Conservation (phyloP, 2,888 invertebrate species). For the Saturnia pavonia region DNA sequence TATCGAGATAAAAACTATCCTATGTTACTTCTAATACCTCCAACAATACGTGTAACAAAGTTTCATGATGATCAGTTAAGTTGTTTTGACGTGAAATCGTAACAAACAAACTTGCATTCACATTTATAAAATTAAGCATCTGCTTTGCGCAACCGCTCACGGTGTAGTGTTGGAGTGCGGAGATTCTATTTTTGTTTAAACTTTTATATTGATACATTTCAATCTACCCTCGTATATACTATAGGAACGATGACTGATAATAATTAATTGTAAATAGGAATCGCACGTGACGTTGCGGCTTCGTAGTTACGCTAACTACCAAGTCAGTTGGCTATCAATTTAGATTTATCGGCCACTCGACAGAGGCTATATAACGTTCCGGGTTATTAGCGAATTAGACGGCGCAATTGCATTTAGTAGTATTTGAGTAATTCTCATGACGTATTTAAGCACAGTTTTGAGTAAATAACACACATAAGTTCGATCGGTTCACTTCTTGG, state of each 20-base stretch:
- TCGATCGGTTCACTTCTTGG: too few species aligned
- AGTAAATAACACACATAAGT: too few species aligned
- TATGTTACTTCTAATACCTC: too few species aligned
- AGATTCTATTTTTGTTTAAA: background rate
- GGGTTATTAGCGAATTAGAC: background rate
- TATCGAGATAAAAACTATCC: too few species aligned
- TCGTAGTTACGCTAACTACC: slow-evolving; percentile 1
- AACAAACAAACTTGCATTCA: too few species aligned
- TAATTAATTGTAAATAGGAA: background rate
- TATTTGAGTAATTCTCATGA: background rate
- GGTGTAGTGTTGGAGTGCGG: background rate
- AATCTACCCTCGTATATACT: background rate
- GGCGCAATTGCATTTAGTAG: background rate
- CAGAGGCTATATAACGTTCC: background rate
- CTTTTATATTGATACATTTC: background rate
- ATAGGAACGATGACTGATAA: background rate
- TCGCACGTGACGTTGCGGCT: background rate
- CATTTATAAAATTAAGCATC: too few species aligned
- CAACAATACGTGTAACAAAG: too few species aligned
- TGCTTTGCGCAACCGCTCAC: background rate
- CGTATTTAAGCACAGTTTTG: too few species aligned
- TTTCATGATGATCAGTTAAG: too few species aligned
- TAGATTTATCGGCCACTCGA: slow-evolving; percentile 5
- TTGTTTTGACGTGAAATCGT: too few species aligned
- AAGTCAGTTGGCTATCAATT: slow-evolving; percentile 9